A percentile compares a stretch with the other conserved stretches of the same genome.
Conservation (phyloP, 2,113 vertebrate genomes). For the Sclerurus mexicanus region DNA sequence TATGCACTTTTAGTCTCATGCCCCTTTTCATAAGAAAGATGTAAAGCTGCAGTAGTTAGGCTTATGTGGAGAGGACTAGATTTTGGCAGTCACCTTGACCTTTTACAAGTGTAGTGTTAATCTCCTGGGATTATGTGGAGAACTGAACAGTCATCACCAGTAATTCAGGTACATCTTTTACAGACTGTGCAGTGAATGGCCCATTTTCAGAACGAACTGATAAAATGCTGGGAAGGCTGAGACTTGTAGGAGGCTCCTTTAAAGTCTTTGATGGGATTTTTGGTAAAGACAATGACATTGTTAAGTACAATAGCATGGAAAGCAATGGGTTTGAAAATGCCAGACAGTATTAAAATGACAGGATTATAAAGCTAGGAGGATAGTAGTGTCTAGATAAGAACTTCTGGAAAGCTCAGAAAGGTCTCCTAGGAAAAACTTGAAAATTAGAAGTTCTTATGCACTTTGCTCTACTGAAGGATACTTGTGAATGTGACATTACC, state of each 20-base stretch:
- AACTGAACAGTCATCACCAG: neutral
- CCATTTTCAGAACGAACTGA: neutral
- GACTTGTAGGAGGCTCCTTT: neutral
- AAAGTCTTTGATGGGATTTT: neutral
- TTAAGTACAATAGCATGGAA: neutral
- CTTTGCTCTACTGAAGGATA: neutral
- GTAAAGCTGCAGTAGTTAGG: neutral
- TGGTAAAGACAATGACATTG: neutral
- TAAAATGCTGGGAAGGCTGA: neutral
- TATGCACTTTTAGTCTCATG: neutral
- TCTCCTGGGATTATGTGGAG: neutral
- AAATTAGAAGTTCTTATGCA: neutral
- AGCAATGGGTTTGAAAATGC: neutral
- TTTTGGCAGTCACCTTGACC: neutral
- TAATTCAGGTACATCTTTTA: neutral
- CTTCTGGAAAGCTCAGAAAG: neutral
- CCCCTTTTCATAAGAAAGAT: neutral
- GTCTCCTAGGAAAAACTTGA: neutral
- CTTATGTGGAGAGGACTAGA: neutral
- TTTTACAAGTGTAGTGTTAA: neutral
- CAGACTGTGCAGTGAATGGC: neutral
- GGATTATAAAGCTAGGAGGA: neutral
- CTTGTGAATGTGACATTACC: neutral
- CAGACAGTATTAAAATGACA: neutral
- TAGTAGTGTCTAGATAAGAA: neutral